phyloP scores from a whole-genome alignment of 2,888 invertebrate species.

The Drosophila nigricruria region DNA sequence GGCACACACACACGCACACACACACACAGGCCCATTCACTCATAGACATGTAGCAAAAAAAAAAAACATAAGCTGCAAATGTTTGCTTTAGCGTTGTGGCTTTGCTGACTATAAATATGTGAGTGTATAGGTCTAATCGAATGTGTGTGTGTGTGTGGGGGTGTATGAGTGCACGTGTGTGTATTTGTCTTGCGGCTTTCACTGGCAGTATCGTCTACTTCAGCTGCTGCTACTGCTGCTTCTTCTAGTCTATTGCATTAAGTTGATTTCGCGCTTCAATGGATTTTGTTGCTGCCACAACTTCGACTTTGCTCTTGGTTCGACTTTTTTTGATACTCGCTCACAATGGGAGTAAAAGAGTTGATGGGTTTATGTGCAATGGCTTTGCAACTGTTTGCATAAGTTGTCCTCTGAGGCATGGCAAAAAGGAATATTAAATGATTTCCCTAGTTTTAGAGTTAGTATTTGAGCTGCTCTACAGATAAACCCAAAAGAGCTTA shows the following conservation, averaged over 20 bases:
- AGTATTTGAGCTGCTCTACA: neutral
- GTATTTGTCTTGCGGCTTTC: slow-evolving; percentile 46
- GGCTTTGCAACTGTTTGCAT: neutral
- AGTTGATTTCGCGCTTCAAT: slow-evolving; percentile 78
- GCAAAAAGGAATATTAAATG: neutral
- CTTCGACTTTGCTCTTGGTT: slow-evolving; percentile 46
- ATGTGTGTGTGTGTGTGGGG: neutral
- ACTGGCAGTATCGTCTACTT: slow-evolving; percentile 22
- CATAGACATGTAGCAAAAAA: slow-evolving; percentile 9
- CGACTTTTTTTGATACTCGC: neutral
- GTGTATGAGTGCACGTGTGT: slow-evolving; percentile 13
- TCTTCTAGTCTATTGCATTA: slow-evolving; percentile 73
- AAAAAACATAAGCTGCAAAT: slow-evolving; percentile 58
- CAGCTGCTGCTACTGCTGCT: slow-evolving; percentile 26
- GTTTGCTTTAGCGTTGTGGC: slow-evolving; percentile 65
- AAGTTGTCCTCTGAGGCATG: neutral
- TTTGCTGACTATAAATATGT: slow-evolving; percentile 32
- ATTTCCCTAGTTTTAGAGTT: no score
- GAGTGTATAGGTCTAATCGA: slow-evolving; percentile 7
- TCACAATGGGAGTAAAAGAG: neutral
- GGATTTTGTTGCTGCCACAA: slow-evolving; percentile 64
- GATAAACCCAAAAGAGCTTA: neutral
- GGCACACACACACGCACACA: slow-evolving; percentile 4
- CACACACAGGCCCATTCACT: neutral
- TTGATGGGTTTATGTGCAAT: neutral